Evolutionary conservation across 2,888 invertebrate species (phyloP), one percentile per base, ranked within the genome.

Genomic region (Cataglyphis livida): DNA sequence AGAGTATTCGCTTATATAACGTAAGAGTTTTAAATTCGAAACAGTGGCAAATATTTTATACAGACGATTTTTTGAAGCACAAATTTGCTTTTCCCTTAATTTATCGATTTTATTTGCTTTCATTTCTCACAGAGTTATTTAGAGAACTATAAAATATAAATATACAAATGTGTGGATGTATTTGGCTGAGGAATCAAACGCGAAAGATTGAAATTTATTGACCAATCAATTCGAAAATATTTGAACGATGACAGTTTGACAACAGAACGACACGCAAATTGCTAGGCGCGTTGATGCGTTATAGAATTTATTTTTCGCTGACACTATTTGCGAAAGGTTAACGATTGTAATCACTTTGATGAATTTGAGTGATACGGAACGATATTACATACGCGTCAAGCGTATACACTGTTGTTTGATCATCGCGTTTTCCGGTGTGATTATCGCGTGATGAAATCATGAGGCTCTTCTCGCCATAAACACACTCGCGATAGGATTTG

Each of bases 361-460:
- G 70, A 76, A 76, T 76, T 68, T 68, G 76, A 76, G 48, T 68
- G 76, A 76, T 68, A 68, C 51, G 51, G 54, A 76, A 76, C 76
- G 54, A 76, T 76, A 76, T 76, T 68, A 35, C 76, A 25, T 7
- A 54, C 68, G 70, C 76, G 76, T 51, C 51, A 68, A 68, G 51
- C 51, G 51, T n/a, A 38, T 54, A 54, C n/a, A 75, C 75, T 41
- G 51, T 75, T 68, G 76, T 76, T 76, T 76, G 51, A 38, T 38
- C 68, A 54, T 76, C 76, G 76, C 70, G 76, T 68, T 76, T 76
- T 68, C 70, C 76, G 76, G 54, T 18, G n/a, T 68, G 76, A 76
- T 76, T 76, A 76, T 68, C 76, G n/a, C n/a, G 76, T 54, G 76
- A 76, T 76, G 76, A 76, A 76, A 76, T 76, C 76, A 76, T 68